A percentile compares a stretch with the other conserved stretches of the same genome.
phyloP scores from a whole-genome alignment of 2,113 vertebrate genomes.

The Neolamprologus caudopunctatus region DNA sequence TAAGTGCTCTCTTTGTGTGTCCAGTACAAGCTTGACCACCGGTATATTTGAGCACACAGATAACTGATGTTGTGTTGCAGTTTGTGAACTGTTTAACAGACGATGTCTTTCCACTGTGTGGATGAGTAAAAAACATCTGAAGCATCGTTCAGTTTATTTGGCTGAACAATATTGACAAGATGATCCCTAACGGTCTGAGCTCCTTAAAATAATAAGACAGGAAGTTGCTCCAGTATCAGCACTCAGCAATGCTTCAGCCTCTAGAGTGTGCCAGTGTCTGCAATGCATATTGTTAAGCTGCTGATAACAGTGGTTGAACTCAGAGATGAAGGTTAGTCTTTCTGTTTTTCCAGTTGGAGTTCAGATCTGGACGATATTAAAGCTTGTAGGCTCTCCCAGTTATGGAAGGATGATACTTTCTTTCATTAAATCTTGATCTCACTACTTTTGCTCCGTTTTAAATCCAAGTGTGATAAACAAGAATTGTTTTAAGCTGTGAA shows the following conservation, averaged over 20 bases:
- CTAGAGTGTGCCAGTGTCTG: background rate
- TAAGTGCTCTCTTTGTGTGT: background rate
- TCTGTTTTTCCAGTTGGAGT: background rate
- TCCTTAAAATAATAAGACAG: rapidly evolving
- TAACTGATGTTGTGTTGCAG: rapidly evolving
- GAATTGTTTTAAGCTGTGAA: background rate
- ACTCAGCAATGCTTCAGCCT: background rate
- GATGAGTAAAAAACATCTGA: rapidly evolving
- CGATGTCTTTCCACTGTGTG: rapidly evolving
- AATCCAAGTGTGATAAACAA: background rate
- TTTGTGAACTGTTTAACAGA: background rate
- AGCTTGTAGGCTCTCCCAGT: background rate
- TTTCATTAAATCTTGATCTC: background rate
- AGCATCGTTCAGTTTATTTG: rapidly evolving
- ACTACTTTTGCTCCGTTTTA: rapidly evolving
- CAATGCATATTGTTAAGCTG: background rate
- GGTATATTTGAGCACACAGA: rapidly evolving
- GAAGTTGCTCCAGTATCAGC: rapidly evolving
- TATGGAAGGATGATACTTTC: background rate
- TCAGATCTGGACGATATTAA: background rate
- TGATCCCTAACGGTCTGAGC: background rate
- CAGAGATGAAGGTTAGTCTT: background rate
- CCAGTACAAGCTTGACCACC: rapidly evolving
- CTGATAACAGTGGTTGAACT: rapidly evolving
- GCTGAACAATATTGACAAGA: background rate